Base-by-base conservation (phyloP, 2,888 invertebrate species). In the Tigriopus californicus region DNA sequence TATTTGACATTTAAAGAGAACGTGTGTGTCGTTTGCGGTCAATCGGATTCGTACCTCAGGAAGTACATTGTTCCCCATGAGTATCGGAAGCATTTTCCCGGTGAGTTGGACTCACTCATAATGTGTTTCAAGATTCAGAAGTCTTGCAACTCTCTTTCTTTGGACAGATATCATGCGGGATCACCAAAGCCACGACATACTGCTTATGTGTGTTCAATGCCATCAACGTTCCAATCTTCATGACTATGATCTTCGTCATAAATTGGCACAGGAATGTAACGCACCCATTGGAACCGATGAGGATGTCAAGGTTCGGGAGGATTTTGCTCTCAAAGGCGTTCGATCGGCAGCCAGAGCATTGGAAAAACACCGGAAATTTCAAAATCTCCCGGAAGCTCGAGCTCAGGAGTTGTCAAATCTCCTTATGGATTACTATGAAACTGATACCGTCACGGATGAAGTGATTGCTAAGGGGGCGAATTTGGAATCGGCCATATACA, bases 41-140 rank as follows among this genome's bases (percentile, higher is more conserved):
- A 71, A 8, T 70, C 70, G 0, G 77, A 83, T 64, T 78, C 80
- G 0, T 83, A 80, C 66, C 78, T 83, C 59, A 72, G 82, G 20
- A 88, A 88, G 70, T 82, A 83, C 65, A 78, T 88, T n/a, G 81
- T 88, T 41, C 87, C 87, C 0, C 76, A 80, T 60, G 86, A 88
- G 70, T 88, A 87, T 67, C 77, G 85, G 63, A 84, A 79, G 72
- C 79, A 78, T 64, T 83, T 84, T 64, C 83, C 83, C 54, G 74
- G 81, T 80, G 63, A 67, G 69, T 65, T 58, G 57, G 62, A 58
- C 33, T 33, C 3, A 5, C 33, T 33, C n/a, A n/a, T n/a, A n/a
- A n/a, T n/a, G n/a, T 33, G 33, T 33, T 8, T 8, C 8, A 8
- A 33, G 8, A 33, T 33, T 33, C 33, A 33, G 8, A 8, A 33